Evolutionary conservation across 2,797 vertebrate genomes (phyloP).

Genomic region (Oryzias dopingdopingensis): DNA sequence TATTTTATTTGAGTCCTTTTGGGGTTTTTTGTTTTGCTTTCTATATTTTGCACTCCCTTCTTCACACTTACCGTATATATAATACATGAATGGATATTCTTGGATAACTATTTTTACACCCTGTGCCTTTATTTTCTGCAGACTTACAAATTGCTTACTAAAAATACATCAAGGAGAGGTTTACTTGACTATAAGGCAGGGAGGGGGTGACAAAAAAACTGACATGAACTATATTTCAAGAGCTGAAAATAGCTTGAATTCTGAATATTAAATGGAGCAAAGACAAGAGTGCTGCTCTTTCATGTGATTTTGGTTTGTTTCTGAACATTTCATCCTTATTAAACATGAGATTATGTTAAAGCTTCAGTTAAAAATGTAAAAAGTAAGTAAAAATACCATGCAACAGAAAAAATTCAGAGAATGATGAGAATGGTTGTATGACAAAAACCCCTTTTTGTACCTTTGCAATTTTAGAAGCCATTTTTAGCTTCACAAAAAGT

Average conservation of each 20-base stretch:
- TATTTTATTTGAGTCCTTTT: background rate
- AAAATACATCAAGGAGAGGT: background rate
- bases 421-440: no score
- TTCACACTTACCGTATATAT: slow-evolving; percentile 33
- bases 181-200: slow-evolving; percentile 14
- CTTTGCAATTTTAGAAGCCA: no score
- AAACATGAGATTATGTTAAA: background rate
- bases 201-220: background rate
- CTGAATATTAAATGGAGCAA: background rate
- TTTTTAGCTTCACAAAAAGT: no score
- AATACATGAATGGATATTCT: slow-evolving; percentile 40
- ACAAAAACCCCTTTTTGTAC: no score
- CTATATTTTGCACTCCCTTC: slow-evolving; percentile 1
- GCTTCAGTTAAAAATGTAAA: no score
- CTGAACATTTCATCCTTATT: background rate
- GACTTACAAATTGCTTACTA: slow-evolving; percentile 8
- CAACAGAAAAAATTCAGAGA: no score
- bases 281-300: background rate
- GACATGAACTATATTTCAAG: background rate
- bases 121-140: slow-evolving; percentile 15
- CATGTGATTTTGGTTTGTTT: background rate
- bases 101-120: slow-evolving; percentile 29
- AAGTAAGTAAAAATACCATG: no score
- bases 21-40: slow-evolving; percentile 16
- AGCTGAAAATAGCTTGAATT: slow-evolving; percentile 9